Conservation (phyloP, 2,113 vertebrate genomes). For the Poecile atricapillus region DNA sequence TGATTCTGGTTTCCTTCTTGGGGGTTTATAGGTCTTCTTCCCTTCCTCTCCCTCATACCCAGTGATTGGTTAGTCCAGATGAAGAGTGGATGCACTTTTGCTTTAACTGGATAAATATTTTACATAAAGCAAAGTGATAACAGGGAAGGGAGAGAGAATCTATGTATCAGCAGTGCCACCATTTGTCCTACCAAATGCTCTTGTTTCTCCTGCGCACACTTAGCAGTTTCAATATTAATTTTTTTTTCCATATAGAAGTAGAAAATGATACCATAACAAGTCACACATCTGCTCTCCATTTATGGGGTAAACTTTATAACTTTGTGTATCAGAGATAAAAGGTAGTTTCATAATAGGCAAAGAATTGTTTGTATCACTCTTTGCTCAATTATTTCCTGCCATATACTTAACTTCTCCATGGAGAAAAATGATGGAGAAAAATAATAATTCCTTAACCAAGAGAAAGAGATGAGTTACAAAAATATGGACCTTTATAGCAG, state of each 20-base stretch:
- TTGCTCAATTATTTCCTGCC: not conserved
- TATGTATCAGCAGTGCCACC: not conserved
- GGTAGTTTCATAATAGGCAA: not conserved
- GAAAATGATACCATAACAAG: not conserved
- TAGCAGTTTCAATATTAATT: not conserved
- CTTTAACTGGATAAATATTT: not conserved
- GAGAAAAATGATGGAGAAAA: not conserved
- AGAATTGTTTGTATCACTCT: not conserved
- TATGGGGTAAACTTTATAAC: not conserved
- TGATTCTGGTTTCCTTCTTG: slow-evolving; percentile 12
- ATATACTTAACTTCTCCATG: not conserved
- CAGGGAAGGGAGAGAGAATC: not conserved
- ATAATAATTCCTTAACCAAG: not conserved
- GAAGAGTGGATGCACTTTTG: not conserved
- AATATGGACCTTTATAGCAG: not conserved
- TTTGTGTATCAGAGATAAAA: not conserved
- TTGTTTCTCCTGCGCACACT: not conserved
- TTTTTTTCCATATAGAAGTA: not conserved
- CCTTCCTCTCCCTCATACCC: not conserved
- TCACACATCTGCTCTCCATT: not conserved
- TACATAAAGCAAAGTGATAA: not conserved
- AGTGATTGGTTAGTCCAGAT: not conserved
- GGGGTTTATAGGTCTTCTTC: not conserved
- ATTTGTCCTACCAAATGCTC: not conserved
- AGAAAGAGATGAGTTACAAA: not conserved